phyloP scores from a whole-genome alignment of 2,797 vertebrate species.

The Acrossocheilus wenchowensis region DNA sequence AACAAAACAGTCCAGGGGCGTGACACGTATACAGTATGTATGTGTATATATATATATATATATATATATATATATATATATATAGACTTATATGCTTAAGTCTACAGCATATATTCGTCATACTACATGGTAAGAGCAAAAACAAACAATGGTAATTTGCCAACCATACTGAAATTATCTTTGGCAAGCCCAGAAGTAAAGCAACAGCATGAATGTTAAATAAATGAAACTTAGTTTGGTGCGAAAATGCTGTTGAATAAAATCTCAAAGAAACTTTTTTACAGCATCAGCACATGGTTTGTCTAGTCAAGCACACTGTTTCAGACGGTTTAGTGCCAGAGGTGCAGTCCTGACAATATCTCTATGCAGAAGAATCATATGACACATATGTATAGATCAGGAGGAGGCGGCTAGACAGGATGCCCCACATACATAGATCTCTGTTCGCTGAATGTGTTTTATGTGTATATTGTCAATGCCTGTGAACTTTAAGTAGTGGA shows the following conservation, averaged over 20 bases:
- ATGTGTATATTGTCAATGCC: neutral
- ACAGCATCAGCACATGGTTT: slow-evolving; percentile 25
- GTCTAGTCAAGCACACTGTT: neutral
- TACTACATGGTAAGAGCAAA: neutral
- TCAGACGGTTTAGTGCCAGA: slow-evolving; percentile 1
- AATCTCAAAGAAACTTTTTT: slow-evolving; percentile 25
- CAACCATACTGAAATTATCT: slow-evolving; percentile 6
- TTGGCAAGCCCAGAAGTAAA: neutral
- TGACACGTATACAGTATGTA: too few relatives aligned
- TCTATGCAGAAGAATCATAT: slow-evolving; percentile 6
- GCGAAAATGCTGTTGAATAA: neutral
- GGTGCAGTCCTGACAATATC: slow-evolving; percentile 57
- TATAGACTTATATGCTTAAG: neutral
- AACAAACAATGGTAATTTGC: neutral
- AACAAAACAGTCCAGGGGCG: too few relatives aligned
- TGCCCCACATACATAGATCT: slow-evolving; percentile 55
- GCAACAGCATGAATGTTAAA: neutral
- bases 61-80: neutral
- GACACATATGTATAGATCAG: neutral
- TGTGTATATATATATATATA: too few relatives aligned
- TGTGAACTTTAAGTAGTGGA: neutral
- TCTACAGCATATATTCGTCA: neutral
- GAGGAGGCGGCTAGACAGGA: neutral
- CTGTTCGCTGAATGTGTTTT: neutral
- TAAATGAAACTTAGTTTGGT: neutral